phyloP scores from a whole-genome alignment of 2,113 vertebrate species.

The Struthidea cinerea region DNA sequence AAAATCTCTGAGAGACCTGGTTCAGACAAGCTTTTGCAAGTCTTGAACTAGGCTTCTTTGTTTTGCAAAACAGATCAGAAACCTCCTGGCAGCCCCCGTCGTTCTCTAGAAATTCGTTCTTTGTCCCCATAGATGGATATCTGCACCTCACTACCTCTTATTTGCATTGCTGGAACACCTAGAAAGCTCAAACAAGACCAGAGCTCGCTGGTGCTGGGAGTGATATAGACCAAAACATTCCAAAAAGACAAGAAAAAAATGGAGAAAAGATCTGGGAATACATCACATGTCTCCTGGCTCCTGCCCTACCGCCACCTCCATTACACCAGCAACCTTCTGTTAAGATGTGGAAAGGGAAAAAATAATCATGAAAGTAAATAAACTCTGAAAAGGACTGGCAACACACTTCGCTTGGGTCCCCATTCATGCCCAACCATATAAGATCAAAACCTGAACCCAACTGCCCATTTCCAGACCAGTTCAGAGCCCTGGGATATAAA shows the following conservation, averaged over 20 bases:
- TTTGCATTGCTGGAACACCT: slow-evolving; percentile 23
- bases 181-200: slow-evolving; percentile 5
- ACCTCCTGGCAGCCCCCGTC: not conserved
- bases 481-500: not conserved
- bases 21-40: slow-evolving; percentile 8
- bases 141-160: not conserved
- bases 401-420: not conserved
- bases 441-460: slow-evolving; percentile 17
- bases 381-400: not conserved
- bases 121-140: not conserved
- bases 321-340: not conserved
- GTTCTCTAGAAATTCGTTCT: not conserved
- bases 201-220: not conserved
- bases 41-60: not conserved
- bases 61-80: slow-evolving; percentile 32
- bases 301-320: rapidly evolving
- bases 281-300: not conserved
- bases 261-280: not conserved
- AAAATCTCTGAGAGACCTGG: not conserved
- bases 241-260: not conserved
- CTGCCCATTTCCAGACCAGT: not conserved
- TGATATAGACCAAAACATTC: not conserved
- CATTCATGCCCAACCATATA: not conserved
- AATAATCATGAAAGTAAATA: not conserved
- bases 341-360: not conserved